A percentile compares a stretch with the other conserved stretches of the same genome.
Conservation (phyloP, 2,113 vertebrate species). For the Paracanthobrama guichenoti region DNA sequence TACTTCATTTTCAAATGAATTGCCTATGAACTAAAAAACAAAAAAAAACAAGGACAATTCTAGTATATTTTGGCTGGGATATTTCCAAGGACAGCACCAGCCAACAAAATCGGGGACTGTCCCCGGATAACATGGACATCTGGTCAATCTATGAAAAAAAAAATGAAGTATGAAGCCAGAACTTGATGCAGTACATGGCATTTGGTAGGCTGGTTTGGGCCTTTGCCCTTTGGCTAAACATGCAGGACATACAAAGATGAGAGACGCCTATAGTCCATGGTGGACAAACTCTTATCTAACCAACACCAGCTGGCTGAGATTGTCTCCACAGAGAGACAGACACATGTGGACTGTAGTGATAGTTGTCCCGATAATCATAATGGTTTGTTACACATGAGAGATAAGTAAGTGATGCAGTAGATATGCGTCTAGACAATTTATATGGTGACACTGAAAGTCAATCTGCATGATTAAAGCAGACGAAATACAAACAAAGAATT, state of each 20-base stretch:
- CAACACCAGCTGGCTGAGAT: slow-evolving; percentile 33
- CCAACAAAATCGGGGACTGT: neutral
- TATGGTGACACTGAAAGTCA: slow-evolving; percentile 1
- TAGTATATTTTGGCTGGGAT: neutral
- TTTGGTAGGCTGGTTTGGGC: slow-evolving; percentile 14
- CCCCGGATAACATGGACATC: slow-evolving; percentile 1
- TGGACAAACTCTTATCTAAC: slow-evolving; percentile 50
- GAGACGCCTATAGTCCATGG: slow-evolving; percentile 20
- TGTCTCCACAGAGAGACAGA: slow-evolving; percentile 36
- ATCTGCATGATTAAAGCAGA: neutral
- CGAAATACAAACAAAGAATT: slow-evolving; percentile 1
- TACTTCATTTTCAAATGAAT: neutral
- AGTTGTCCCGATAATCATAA: neutral
- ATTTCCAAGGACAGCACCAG: neutral
- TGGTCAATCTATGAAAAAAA: neutral
- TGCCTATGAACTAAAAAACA: neutral
- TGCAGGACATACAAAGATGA: slow-evolving; percentile 34
- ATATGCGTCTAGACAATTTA: slow-evolving; percentile 31
- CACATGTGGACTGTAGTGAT: slow-evolving; percentile 37
- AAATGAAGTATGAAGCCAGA: neutral
- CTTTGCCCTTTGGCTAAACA: slow-evolving; percentile 43
- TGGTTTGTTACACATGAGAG: slow-evolving; percentile 52
- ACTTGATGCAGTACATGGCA: slow-evolving; percentile 9
- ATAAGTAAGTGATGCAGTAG: slow-evolving; percentile 37
- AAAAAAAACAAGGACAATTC: neutral